Evolutionary conservation across 2,888 invertebrate species (phyloP), one percentile per base, ranked within the genome.

Genomic region (Nemotelus pantherinus): DNA sequence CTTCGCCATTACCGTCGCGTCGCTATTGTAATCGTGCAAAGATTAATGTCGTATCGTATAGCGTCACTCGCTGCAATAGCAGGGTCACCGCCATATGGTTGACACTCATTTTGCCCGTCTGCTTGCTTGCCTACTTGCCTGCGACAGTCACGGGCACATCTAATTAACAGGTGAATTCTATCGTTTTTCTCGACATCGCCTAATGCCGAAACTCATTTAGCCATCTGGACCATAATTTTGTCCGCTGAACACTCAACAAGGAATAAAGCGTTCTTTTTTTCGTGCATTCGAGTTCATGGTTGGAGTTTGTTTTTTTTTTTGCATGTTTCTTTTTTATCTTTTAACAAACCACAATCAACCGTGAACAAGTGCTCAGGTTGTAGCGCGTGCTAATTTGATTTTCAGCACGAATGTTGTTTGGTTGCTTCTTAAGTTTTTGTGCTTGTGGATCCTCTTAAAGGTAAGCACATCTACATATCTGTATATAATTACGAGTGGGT

Each of bases 371-470:
- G 25, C 25, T 43, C 41, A 45, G 44, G 10, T 41, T 57, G 39
- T 60, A 74, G 74, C 74, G 74, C 74, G 74, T 74, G 74, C 74
- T 74, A 74, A 74, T 74, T 74, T 74, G 74, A 74, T 74, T 74
- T 70, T 74, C 50, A 60, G 41, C 74, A 50, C 63, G 63, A 48
- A 39, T 63, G 48, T 45, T 47, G 63, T 43, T 74, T 10, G 63
- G 48, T 53, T 53, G 71, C 43, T 68, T 72, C 47, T 74, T 44
- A n/a, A 7, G 44, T n/a, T 48, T 47, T 5, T 6, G 70, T 39
- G 55, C 44, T 55, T 44, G 47, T 45, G 25, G 25, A 25, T 25
- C 25, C 25, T 25, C 25, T 58, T 58, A 2, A 4, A 58, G 10
- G 53, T 44, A 25, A 4, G 5, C 3, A 68, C 2, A 68, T 50